Percentiles rank a stretch among this genome's conserved stretches.
phyloP scores from a whole-genome alignment of 2,888 invertebrate genomes.

The Gandaritis pyraliata region DNA sequence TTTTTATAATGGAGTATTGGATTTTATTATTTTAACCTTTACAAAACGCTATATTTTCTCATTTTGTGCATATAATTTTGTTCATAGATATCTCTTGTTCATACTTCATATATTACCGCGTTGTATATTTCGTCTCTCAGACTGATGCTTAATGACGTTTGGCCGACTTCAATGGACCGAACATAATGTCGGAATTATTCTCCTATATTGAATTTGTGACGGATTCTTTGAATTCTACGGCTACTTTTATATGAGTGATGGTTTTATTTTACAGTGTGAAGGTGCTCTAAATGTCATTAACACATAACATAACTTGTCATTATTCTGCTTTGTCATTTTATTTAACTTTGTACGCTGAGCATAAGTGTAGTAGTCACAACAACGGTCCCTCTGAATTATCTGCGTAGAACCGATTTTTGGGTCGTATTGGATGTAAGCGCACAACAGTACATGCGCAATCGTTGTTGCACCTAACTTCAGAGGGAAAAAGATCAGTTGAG shows the following conservation, averaged over 20 bases:
- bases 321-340: not conserved
- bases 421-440: too few relatives aligned
- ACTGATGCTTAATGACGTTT: conserved; percentile 21
- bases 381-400: too few relatives aligned
- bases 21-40: too few relatives aligned
- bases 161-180: conserved; percentile 27
- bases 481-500: too few relatives aligned
- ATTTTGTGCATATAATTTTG: too few relatives aligned
- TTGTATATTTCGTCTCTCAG: not conserved
- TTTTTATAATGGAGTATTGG: too few relatives aligned
- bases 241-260: conserved; percentile 17
- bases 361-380: too few relatives aligned
- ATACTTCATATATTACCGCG: not conserved
- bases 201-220: conserved; percentile 32
- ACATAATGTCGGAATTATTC: conserved; percentile 29
- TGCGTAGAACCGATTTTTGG: too few relatives aligned
- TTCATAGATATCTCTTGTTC: not conserved
- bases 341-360: too few relatives aligned
- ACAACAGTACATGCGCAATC: too few relatives aligned
- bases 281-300: not conserved
- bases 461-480: too few relatives aligned
- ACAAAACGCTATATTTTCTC: too few relatives aligned
- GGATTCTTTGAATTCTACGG: conserved; percentile 28
- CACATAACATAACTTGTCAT: not conserved
- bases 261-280: conserved; percentile 5